phyloP scores from a whole-genome alignment of 2,797 vertebrate genomes.

The Falco columbarius region DNA sequence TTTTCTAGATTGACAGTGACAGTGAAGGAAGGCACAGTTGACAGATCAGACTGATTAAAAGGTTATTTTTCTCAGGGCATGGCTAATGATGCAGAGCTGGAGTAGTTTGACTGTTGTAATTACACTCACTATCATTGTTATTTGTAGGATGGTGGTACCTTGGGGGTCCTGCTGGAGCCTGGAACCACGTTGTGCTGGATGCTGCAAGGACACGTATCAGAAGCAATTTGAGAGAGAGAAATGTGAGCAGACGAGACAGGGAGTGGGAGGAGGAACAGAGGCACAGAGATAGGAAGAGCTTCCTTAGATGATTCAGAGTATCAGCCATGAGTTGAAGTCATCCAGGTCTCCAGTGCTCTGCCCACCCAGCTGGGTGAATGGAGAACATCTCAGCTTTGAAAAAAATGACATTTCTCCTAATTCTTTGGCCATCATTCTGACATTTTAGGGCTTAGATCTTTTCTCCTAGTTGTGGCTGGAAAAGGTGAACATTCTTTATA shows the following conservation, averaged over 20 bases:
- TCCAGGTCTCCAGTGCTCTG: not conserved
- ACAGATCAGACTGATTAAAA: not conserved
- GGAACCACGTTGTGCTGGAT: not conserved
- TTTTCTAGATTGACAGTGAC: not conserved
- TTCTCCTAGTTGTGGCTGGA: not conserved
- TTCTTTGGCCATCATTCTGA: not conserved
- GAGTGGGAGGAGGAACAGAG: not conserved
- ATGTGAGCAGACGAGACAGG: not conserved
- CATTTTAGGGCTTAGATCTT: not conserved
- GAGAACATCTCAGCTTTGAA: not conserved
- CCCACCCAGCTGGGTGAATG: not conserved
- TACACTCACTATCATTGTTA: not conserved
- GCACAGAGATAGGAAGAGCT: not conserved
- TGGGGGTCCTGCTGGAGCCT: not conserved
- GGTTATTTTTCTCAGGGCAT: not conserved
- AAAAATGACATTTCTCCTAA: not conserved
- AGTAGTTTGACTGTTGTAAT: not conserved
- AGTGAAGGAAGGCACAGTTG: slow-evolving; percentile 7
- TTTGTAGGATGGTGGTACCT: not conserved
- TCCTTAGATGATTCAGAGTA: not conserved
- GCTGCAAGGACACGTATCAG: not conserved
- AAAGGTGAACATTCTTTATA: not conserved
- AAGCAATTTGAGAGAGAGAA: not conserved
- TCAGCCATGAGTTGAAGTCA: not conserved
- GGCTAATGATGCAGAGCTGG: not conserved